Percentiles rank a stretch among this genome's conserved stretches.
Conservation (phyloP, 2,888 invertebrate genomes). For the Erpobdella octoculata region DNA sequence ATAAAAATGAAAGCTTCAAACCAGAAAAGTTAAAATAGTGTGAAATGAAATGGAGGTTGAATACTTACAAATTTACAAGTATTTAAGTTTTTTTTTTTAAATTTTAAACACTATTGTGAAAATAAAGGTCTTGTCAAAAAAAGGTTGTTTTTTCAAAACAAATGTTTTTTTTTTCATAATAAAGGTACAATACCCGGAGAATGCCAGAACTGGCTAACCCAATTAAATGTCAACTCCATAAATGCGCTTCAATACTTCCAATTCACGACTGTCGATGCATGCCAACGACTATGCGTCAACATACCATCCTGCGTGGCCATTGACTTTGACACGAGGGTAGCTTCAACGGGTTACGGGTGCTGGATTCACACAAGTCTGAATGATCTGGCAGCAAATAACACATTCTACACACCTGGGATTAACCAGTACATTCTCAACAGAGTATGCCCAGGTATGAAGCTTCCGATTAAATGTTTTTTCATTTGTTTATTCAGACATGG, state of each 20-base stretch:
- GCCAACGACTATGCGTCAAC: neutral
- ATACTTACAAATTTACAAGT: no score
- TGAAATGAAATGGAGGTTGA: no score
- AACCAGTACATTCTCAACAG: constrained; percentile 6
- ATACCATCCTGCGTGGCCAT: constrained; percentile 20
- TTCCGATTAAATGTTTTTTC: no score
- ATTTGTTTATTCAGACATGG: no score
- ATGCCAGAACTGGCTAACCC: neutral
- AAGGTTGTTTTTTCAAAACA: no score
- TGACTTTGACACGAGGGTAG: constrained; percentile 19
- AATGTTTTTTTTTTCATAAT: no score
- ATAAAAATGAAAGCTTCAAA: no score
- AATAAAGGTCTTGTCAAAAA: no score
- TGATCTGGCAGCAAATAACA: neutral
- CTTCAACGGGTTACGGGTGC: neutral
- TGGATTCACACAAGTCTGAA: constrained; percentile 14
- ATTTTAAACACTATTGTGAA: no score
- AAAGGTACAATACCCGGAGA: constrained; percentile 9
- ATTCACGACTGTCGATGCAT: neutral
- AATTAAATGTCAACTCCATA: neutral
- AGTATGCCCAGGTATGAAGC: neutral
- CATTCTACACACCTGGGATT: neutral
- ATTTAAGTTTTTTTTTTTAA: no score
- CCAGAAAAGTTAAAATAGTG: no score
- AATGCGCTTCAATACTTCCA: constrained; percentile 3